Percentiles rank a stretch among this genome's conserved stretches.
phyloP scores from a whole-genome alignment of 2,113 vertebrate species.

The Piprites chloris region DNA sequence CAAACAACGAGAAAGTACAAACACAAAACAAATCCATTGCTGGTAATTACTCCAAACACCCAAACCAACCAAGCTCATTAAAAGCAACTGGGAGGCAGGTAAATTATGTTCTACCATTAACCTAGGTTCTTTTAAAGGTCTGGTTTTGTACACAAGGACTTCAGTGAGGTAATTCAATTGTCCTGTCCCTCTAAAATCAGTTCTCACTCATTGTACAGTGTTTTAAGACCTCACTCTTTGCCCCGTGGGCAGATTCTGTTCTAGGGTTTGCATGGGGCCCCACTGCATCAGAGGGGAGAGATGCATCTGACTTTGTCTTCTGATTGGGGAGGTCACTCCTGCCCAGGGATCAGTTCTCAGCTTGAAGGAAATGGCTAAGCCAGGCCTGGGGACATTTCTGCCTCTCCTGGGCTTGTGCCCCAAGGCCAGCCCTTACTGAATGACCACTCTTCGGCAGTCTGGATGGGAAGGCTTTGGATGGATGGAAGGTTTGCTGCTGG shows the following conservation, averaged over 20 bases:
- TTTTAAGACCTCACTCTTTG: background rate
- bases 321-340: background rate
- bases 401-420: background rate
- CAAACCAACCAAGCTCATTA: background rate
- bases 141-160: background rate
- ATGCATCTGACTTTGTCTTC: background rate
- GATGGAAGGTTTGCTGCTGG: background rate
- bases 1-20: background rate
- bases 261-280: background rate
- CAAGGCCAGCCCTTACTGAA: background rate
- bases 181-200: background rate
- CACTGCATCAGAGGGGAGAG: rapidly evolving
- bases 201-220: background rate
- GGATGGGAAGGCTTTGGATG: background rate
- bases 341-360: background rate
- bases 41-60: background rate
- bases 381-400: background rate
- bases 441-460: background rate
- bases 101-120: background rate
- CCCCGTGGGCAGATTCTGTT: background rate
- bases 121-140: background rate
- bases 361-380: background rate
- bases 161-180: background rate
- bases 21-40: background rate
- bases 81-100: background rate